phyloP scores from a whole-genome alignment of 2,888 invertebrate species.

The Clistopyga incitator region DNA sequence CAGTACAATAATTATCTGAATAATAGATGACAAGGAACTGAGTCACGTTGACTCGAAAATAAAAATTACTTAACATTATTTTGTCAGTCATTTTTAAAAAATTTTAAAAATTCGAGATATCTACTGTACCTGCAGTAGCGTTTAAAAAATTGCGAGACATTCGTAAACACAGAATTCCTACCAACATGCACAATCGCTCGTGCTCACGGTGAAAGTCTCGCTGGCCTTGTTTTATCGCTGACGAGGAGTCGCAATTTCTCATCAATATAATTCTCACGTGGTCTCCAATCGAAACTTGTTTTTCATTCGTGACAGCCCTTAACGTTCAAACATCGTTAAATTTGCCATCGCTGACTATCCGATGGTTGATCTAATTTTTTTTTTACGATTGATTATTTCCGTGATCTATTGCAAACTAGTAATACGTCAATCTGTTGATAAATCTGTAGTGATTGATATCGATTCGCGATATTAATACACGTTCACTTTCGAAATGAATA shows the following conservation, averaged over 20 bases:
- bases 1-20: not conserved
- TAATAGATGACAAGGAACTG: not conserved
- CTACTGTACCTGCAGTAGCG: not conserved
- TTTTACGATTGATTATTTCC: not conserved
- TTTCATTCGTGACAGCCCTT: not conserved
- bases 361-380: not conserved
- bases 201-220: conserved; percentile 55
- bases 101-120: not conserved
- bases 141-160: conserved; percentile 30
- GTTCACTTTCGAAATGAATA: not conserved
- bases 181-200: conserved; percentile 20
- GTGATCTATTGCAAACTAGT: not conserved
- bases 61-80: not conserved
- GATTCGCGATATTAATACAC: not conserved
- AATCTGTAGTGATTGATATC: not conserved
- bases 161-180: conserved; percentile 27
- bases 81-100: not conserved
- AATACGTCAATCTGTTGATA: not conserved
- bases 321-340: not conserved
- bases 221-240: conserved; percentile 56
- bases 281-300: conserved; percentile 4
- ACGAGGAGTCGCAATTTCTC: conserved; percentile 39
- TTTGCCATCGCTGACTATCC: not conserved
- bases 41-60: not conserved
- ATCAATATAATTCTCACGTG: conserved; percentile 18